Percentiles rank a stretch among this genome's conserved stretches.
These are phyloP conservation scores for Gobio occitaniae DNA, from an alignment of 2,797 vertebrate genomes.

Conservation along the genomic window DNA sequence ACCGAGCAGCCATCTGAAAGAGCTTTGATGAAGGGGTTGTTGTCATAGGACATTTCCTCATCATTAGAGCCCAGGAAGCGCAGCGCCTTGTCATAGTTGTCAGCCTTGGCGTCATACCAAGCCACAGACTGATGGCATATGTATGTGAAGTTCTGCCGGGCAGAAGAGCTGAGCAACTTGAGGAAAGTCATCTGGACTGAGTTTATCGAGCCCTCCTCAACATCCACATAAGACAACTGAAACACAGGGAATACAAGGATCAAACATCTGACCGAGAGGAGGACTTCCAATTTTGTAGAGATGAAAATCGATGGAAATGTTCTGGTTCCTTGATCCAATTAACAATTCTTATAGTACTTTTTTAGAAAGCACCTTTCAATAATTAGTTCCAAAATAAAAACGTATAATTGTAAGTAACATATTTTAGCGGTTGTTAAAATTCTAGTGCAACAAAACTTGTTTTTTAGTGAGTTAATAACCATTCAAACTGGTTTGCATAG, in stretches of 20 bases:
- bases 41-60: constrained; percentile 98
- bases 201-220: constrained; percentile 87
- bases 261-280: background rate
- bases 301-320: background rate
- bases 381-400: background rate
- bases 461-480: background rate
- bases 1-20: constrained; percentile 93
- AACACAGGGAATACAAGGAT: background rate
- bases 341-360: background rate
- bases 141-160: constrained; percentile 97
- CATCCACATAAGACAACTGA: constrained; percentile 92
- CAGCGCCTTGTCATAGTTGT: constrained; percentile 92
- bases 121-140: constrained; percentile 95
- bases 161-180: constrained; percentile 94
- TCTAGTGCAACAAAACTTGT: background rate
- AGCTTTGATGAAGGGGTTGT: constrained; percentile 92
- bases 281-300: background rate
- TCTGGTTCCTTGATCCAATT: background rate
- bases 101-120: constrained; percentile 89
- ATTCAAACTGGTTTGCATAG: background rate
- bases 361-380: background rate
- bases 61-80: constrained; percentile 98
- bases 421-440: background rate
- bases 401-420: no score
- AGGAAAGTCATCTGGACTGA: constrained; percentile 98